A percentile compares a stretch with the other conserved stretches of the same genome.
Evolutionary conservation across 2,797 vertebrate genomes (phyloP).

Genomic region (Setipinna tenuifilis): DNA sequence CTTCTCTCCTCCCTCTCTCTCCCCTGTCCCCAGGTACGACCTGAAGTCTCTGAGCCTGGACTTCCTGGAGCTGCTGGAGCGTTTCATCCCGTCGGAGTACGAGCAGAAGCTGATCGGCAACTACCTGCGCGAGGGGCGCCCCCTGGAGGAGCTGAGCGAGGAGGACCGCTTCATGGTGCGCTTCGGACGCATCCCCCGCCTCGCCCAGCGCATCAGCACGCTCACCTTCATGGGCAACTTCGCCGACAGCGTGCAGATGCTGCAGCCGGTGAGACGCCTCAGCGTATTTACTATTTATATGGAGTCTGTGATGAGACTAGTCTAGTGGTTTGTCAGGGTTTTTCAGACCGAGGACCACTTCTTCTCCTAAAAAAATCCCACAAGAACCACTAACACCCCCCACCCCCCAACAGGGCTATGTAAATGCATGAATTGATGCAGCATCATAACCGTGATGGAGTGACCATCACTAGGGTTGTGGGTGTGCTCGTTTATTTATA

Average conservation of each 20-base stretch:
- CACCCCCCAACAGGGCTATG: too few species aligned
- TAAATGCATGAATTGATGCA: too few species aligned
- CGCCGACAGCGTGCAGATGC: constrained; percentile 79
- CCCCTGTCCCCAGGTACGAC: constrained; percentile 78
- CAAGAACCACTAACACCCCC: too few species aligned
- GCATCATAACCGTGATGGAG: too few species aligned
- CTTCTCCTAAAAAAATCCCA: too few species aligned
- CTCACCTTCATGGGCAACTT: constrained; percentile 95
- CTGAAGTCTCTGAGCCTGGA: constrained; percentile 85
- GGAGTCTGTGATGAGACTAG: too few species aligned
- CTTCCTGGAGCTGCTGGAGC: constrained; percentile 91
- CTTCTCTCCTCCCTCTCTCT: not conserved
- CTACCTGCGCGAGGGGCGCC: constrained; percentile 81
- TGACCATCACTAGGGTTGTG: too few species aligned
- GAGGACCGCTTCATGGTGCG: constrained; percentile 93
- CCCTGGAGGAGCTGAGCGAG: constrained; percentile 82
- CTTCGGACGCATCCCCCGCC: constrained; percentile 88
- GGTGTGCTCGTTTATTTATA: too few species aligned
- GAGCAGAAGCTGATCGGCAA: constrained; percentile 83
- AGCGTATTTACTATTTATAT: too few species aligned
- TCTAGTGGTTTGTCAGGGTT: too few species aligned
- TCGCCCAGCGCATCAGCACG: constrained; percentile 83
- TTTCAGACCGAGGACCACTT: too few species aligned
- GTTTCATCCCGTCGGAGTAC: constrained; percentile 88
- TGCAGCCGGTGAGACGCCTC: constrained; percentile 81